Evolutionary conservation across 1,140 invertebrate species (phyloP), one percentile per base, ranked within the genome.

Genomic region (Pseudomyrmex flavicornis): DNA sequence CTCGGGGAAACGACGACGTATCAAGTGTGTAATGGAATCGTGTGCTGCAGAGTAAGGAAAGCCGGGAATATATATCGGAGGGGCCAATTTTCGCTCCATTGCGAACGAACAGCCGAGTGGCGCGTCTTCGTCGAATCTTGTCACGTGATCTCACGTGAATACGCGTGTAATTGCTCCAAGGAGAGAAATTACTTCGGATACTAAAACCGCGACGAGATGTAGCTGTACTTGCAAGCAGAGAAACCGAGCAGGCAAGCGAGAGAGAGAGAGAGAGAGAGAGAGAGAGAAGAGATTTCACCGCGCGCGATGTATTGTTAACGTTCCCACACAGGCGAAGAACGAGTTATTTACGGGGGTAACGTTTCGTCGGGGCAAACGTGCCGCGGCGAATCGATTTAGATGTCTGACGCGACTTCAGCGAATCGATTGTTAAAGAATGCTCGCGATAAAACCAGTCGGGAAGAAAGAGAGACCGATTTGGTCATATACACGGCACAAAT

Each of bases 11-110:
- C 35, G 35, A 72, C 59, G 69, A 54, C 54, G 59, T 85, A 75
- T 84, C 80, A 70, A 80, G 69, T 74, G 82, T 26, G 58, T 79
- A 82, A 87, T 82, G 77, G 83, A 77, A 87, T 77, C 63, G 74
- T 68, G 35, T 35, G 35, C 35, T 35, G 35, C 35, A 7, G 35
- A 35, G 35, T 35, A 35, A 35, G 35, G 5, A 48, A 48, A 59
- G 35, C 68, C 69, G 59, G 62, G 62, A 76, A 63, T 13, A 86
- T 17, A 35, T 85, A 88, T 83, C 84, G 48, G 35, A 35, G 35
- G 35, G 54, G 9, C 35, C 79, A 48, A 86, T 88, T 80, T 35
- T 82, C 83, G 26, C 68, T 58, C 17, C 59, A 17, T 15, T 9
- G 22, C 48, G 22, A 76, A 65, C 20, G 44, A 22, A 17, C 5